Evolutionary conservation across 2,888 invertebrate genomes (phyloP).

Genomic region (Tachina grossa): DNA sequence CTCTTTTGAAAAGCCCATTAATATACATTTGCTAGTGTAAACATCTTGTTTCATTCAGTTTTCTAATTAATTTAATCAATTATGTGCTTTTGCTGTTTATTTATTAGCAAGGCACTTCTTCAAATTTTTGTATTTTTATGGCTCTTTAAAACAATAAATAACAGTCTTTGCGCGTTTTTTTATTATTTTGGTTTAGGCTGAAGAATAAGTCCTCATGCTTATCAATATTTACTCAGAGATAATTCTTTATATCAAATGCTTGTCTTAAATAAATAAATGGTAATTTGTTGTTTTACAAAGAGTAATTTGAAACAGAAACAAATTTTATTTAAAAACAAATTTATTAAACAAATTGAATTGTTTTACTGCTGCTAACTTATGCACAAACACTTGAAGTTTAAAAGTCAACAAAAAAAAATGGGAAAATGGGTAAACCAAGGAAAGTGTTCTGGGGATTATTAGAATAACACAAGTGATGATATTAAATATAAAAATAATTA

Average conservation of each 20-base stretch:
- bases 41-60: not conserved
- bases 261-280: conserved; percentile 11
- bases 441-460: conserved; percentile 2
- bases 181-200: not conserved
- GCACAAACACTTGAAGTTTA: conserved; percentile 12
- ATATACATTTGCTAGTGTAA: not conserved
- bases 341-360: conserved; percentile 17
- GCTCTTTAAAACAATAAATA: not conserved
- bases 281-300: conserved; percentile 4
- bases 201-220: not conserved
- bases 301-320: not conserved
- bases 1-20: not conserved
- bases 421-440: not conserved
- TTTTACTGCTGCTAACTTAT: not conserved
- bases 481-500: conserved; percentile 53
- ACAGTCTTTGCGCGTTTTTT: not conserved
- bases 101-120: not conserved
- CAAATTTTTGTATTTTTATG: not conserved
- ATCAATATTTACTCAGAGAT: not conserved
- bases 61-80: not conserved
- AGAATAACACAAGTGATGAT: not conserved
- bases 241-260: not conserved
- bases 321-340: conserved; percentile 21
- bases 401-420: not conserved
- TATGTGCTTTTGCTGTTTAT: not conserved